Percentiles rank a stretch among this genome's conserved stretches.
phyloP scores from a whole-genome alignment of 35 echinoderm and acorn worm species.

The Acanthaster planci region DNA sequence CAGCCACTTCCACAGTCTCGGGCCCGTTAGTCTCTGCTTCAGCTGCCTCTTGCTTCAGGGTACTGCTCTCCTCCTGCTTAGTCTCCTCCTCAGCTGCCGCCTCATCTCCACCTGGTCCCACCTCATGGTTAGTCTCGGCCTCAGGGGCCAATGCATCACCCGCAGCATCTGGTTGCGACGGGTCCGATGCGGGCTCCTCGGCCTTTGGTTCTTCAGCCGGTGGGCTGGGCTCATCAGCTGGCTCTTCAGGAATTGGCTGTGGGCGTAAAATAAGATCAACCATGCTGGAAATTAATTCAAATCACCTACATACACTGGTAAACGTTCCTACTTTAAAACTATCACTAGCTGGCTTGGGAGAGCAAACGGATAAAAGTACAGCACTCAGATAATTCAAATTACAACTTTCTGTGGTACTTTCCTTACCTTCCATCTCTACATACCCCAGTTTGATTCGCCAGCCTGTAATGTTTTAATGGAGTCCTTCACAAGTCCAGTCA shows the following conservation, averaged over 20 bases:
- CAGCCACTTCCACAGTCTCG: slow-evolving; percentile 23
- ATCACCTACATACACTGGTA: no score
- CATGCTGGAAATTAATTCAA: background rate
- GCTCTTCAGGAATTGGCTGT: background rate
- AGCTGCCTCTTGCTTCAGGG: background rate
- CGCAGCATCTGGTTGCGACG: background rate
- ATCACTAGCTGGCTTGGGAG: no score
- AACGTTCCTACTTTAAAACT: no score
- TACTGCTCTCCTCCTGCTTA: slow-evolving; percentile 30
- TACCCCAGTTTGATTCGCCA: no score
- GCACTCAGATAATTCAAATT: no score
- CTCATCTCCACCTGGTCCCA: background rate
- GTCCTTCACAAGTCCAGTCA: no score
- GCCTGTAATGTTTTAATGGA: no score
- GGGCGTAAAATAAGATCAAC: background rate
- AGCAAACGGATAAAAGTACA: no score
- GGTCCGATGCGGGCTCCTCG: background rate
- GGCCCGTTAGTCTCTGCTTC: slow-evolving; percentile 16
- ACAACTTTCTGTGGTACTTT: no score
- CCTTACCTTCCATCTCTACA: no score
- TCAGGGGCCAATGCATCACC: slow-evolving; percentile 38
- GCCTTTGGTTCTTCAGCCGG: slow-evolving; percentile 28
- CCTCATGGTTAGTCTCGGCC: background rate
- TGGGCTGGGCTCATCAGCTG: slow-evolving; percentile 8
- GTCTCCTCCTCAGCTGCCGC: background rate